Conservation (phyloP, 1,140 invertebrate genomes). For the Ditylenchus dipsaci region DNA sequence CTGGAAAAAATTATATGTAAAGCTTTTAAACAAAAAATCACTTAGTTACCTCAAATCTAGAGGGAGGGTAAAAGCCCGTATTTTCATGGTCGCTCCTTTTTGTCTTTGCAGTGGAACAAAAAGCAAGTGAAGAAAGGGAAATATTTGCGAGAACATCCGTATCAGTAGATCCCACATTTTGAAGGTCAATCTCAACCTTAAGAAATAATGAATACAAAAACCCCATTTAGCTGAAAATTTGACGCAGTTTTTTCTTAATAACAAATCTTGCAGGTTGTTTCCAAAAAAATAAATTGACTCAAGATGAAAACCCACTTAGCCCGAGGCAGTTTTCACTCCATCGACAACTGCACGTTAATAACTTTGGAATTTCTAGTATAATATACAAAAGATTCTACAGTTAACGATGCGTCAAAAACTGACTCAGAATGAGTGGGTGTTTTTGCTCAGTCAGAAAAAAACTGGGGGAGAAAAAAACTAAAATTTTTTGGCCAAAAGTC, state of each 20-base stretch:
- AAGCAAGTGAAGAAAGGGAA: slow-evolving; percentile 6
- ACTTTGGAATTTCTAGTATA: no score
- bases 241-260: background rate
- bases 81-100: slow-evolving; percentile 20
- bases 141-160: slow-evolving; percentile 2
- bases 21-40: background rate
- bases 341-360: no score
- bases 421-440: no score
- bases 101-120: background rate
- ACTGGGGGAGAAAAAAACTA: no score
- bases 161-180: slow-evolving; percentile 7
- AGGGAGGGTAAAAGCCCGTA: background rate
- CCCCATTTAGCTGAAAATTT: background rate
- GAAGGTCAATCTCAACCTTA: background rate
- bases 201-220: background rate
- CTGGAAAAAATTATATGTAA: slow-evolving; percentile 2
- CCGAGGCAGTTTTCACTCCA: no score
- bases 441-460: no score
- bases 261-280: background rate
- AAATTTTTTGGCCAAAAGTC: no score
- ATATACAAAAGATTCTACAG: background rate
- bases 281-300: background rate
- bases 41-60: background rate
- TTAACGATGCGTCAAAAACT: background rate
- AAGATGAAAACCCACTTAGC: background rate